Percentiles rank a stretch among this genome's conserved stretches.
phyloP scores from a whole-genome alignment of 2,797 vertebrate species.

The Accipiter minullus region DNA sequence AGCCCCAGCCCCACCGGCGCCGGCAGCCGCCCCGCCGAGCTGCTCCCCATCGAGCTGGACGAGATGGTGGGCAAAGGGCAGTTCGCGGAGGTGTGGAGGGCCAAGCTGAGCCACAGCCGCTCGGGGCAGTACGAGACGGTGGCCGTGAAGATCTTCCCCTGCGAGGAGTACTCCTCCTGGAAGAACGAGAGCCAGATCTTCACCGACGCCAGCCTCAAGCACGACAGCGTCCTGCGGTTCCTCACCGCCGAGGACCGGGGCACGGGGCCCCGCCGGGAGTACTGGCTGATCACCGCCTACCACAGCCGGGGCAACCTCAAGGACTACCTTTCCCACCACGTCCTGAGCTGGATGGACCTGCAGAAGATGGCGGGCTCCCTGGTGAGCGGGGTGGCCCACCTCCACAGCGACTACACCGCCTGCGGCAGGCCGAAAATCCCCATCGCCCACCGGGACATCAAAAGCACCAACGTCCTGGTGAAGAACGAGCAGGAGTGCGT shows the following conservation, averaged over 20 bases:
- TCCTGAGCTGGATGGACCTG: constrained; percentile 85
- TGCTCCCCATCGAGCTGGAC: constrained; percentile 85
- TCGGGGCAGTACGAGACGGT: constrained; percentile 79
- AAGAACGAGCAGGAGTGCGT: constrained; percentile 81
- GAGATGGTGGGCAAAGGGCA: constrained; percentile 86
- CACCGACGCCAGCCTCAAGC: constrained; percentile 81
- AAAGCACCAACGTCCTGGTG: constrained; percentile 88
- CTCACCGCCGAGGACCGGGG: constrained; percentile 82
- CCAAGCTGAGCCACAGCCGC: constrained; percentile 75
- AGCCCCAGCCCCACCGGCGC: constrained; percentile 12
- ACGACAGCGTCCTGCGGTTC: constrained; percentile 85
- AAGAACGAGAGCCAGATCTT: constrained; percentile 86
- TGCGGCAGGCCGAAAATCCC: constrained; percentile 80
- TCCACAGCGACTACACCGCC: constrained; percentile 84
- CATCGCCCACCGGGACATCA: constrained; percentile 87
- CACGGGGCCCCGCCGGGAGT: constrained; percentile 74
- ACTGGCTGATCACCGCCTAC: constrained; percentile 90
- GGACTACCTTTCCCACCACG: constrained; percentile 81
- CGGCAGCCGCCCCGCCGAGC: constrained; percentile 69
- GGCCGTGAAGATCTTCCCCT: constrained; percentile 89
- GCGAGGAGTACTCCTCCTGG: constrained; percentile 85
- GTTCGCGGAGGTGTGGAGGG: constrained; percentile 88
- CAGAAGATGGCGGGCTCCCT: constrained; percentile 82
- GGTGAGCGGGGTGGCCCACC: constrained; percentile 84
- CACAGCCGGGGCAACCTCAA: constrained; percentile 86